A percentile compares a stretch with the other conserved stretches of the same genome.
phyloP scores from a whole-genome alignment of 1,140 invertebrate genomes.

The Neelides sp. region DNA sequence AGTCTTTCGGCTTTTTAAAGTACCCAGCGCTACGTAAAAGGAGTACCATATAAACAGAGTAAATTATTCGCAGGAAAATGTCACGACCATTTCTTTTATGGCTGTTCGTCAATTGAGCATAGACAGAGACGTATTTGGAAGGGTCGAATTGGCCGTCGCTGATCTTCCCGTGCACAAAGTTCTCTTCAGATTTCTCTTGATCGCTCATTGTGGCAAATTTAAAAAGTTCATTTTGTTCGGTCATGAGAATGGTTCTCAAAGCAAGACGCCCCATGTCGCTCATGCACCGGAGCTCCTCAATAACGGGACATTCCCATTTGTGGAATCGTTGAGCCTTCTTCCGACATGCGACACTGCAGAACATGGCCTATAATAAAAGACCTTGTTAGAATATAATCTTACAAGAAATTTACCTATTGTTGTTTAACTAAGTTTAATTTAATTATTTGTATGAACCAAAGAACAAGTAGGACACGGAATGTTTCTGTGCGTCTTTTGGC shows the following conservation, averaged over 20 bases:
- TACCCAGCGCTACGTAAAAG: constrained; percentile 39
- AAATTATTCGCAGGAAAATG: constrained; percentile 40
- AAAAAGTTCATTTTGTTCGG: constrained; percentile 27
- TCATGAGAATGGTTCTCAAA: constrained; percentile 40
- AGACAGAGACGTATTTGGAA: constrained; percentile 34
- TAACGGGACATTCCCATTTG: constrained; percentile 42
- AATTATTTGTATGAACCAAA: constrained; percentile 33
- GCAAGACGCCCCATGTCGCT: constrained; percentile 40
- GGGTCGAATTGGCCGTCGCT: constrained; percentile 34
- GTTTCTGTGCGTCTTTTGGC: background rate
- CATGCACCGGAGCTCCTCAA: constrained; percentile 36
- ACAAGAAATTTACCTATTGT: background rate
- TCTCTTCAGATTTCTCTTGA: background rate
- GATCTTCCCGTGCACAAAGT: background rate
- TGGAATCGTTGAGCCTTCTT: constrained; percentile 39
- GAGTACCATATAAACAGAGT: constrained; percentile 44
- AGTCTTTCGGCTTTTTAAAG: constrained; percentile 24
- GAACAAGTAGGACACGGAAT: constrained; percentile 43
- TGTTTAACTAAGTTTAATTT: constrained; percentile 16
- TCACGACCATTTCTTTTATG: constrained; percentile 37
- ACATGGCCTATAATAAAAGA: constrained; percentile 36
- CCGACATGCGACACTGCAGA: constrained; percentile 42
- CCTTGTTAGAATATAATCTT: constrained; percentile 5
- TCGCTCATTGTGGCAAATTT: constrained; percentile 25
- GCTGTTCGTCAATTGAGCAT: constrained; percentile 40